A percentile compares a stretch with the other conserved stretches of the same genome.
phyloP scores from a whole-genome alignment of 53 echinoderm and acorn worm species.

The Holothuria scabra region DNA sequence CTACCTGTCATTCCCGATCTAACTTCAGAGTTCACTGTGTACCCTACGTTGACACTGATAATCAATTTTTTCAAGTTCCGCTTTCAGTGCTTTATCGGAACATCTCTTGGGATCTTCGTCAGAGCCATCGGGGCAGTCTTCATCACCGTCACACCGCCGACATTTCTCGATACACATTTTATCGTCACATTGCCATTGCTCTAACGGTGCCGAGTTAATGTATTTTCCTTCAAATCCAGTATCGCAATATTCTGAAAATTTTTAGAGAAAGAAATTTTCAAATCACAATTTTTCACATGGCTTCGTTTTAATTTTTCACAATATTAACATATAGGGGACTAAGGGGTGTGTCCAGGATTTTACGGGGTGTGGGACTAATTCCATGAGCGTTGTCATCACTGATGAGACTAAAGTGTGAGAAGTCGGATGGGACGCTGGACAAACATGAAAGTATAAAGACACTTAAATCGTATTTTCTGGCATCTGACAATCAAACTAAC shows the following conservation, averaged over 20 bases:
- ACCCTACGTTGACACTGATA: conserved; percentile 22
- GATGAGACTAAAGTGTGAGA: no score
- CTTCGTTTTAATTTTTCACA: no score
- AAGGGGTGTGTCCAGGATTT: no score
- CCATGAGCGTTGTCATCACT: no score
- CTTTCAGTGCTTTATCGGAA: not conserved
- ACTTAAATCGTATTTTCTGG: no score
- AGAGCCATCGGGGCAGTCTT: conserved; percentile 34
- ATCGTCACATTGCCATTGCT: conserved; percentile 31
- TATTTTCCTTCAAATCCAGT: conserved; percentile 41
- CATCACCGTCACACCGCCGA: conserved; percentile 30
- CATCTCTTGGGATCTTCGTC: conserved; percentile 18
- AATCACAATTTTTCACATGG: no score
- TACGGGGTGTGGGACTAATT: no score
- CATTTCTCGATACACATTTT: conserved; percentile 38
- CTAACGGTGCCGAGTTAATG: conserved; percentile 11
- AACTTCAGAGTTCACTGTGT: not conserved
- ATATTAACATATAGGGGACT: no score
- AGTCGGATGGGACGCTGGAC: no score
- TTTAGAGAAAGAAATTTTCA: no score
- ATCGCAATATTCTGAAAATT: conserved; percentile 30
- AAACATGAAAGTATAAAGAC: no score
- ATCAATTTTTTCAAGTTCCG: not conserved
- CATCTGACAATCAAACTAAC: no score
- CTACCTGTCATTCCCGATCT: not conserved